Evolutionary conservation across 2,113 vertebrate genomes (phyloP), one percentile per base, ranked within the genome.

Genomic region (Plecturocebus donacophilus): DNA sequence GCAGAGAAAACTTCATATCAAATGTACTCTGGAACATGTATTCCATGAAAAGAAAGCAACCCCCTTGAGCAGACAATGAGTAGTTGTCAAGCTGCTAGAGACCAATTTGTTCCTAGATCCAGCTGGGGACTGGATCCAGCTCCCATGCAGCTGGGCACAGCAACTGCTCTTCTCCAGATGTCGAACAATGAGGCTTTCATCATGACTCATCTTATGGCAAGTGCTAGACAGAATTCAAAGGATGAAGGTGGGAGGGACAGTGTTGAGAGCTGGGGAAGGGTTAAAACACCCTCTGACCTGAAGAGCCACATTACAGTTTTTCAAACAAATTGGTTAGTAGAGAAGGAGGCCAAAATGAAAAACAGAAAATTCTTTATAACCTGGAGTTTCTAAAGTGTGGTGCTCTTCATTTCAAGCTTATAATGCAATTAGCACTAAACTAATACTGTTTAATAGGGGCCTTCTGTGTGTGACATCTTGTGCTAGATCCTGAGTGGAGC

Each of bases 171-270:
- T 1, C 27, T 35, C 20, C 91, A 40, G 66, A 80, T 38, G 66
- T 21, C 42, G 6, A 8, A 86, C 66, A 45, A 70, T 3, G 83
- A 20, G 45, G 70, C 82, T 80, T 87, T 87, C 61, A 6, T 38
- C 25, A 2, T 76, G 27, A n/a, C 2, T 0, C 1, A 2, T 19
- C 52, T 35, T 17, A 1, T 0, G 38, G 84, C 2, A 0, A 5
- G 35, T 0, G 2, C 56, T n/a, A 3, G 35, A 8, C 0, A 32
- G 71, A 56, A 5, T 0, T 12, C 12, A 2, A 32, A 56, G 54
- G 14, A 2, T 0, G 1, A 17, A 71, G 16, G 47, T 2, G 5
- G 13, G 16, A 38, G 30, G 23, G 4, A 11, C 11, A 49, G 23
- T 10, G 1, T 42, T 19, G 19, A 45, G 47, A 9, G 32, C 30